Evolutionary conservation across 2,888 invertebrate species (phyloP), one percentile per base, ranked within the genome.

Genomic region (Philaethria dido): DNA sequence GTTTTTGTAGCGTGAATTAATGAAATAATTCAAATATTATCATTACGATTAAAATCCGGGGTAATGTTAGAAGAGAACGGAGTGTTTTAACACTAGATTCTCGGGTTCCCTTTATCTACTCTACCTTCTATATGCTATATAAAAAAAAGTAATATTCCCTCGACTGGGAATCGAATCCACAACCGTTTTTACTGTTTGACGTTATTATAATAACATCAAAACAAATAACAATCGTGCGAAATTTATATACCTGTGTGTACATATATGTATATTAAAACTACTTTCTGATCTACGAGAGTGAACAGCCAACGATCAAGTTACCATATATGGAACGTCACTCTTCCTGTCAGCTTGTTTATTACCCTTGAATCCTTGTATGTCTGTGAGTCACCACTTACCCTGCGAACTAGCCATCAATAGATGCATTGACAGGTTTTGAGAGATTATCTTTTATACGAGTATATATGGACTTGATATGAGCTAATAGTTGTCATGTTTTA

Each of bases 261-360:
- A 29, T 44, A 29, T 18, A 20, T 6, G 13, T 44, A 29, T 44
- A 29, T 45, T 29, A 60, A 29, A 60, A 60, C 60, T 44, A 44
- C 59, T 60, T 25, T 60, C 62, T 50, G 62, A 67, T 62, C 67
- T 66, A 50, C 62, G 50, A 62, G 62, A 62, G 65, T 62, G 71
- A 71, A 72, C 72, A 65, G 64, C 67, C 20, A 60, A 71, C 70
- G 66, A 65, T 64, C 78, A 72, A 72, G 71, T 66, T 76, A 64
- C 78, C 77, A 16, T 78, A 75, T 72, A 78, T 52, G 75, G 76
- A 66, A 39, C 71, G 70, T 20, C 68, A 64, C 68, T 69, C 72
- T 72, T 72, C 72, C 72, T 69, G 70, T 60, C 67, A 39, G 52
- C 18, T 47, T 42, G 20, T 62, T 59, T 52, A 54, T 62, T 66